These are phyloP conservation scores for Clunio marinus DNA, from an alignment of 2,888 invertebrate genomes.

Conservation along the genomic window DNA sequence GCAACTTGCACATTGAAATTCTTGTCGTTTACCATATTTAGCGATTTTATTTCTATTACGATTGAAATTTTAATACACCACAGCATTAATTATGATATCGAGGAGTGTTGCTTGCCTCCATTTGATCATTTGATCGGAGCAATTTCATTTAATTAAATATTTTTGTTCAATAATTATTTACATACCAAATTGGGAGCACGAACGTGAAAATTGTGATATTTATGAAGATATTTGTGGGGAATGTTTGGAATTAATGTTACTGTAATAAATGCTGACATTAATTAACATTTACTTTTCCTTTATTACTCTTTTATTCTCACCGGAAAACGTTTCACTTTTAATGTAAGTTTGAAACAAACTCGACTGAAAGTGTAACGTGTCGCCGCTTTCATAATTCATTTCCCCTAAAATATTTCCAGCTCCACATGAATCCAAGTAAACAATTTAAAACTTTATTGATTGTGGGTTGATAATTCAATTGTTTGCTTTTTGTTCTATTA, in stretches of 20 bases:
- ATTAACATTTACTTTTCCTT: too few relatives aligned
- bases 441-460: constrained; percentile 8
- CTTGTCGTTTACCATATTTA: not conserved
- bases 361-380: not conserved
- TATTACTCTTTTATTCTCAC: too few relatives aligned
- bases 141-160: constrained; percentile 3
- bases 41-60: not conserved
- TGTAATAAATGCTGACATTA: too few relatives aligned
- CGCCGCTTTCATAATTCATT: too few relatives aligned
- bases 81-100: not conserved
- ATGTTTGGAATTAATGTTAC: too few relatives aligned
- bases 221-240: too few relatives aligned
- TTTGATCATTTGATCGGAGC: not conserved
- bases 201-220: too few relatives aligned
- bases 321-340: too few relatives aligned
- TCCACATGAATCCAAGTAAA: not conserved
- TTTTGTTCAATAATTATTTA: not conserved
- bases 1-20: not conserved
- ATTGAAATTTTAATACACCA: not conserved
- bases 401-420: not conserved
- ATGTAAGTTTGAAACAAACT: not conserved
- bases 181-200: constrained; percentile 7
- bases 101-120: constrained; percentile 5
- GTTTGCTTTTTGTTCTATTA: not conserved
- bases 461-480: constrained; percentile 38